A percentile compares a stretch with the other conserved stretches of the same genome.
phyloP scores from a whole-genome alignment of 2,797 vertebrate species.

The Margarornis squamiger region DNA sequence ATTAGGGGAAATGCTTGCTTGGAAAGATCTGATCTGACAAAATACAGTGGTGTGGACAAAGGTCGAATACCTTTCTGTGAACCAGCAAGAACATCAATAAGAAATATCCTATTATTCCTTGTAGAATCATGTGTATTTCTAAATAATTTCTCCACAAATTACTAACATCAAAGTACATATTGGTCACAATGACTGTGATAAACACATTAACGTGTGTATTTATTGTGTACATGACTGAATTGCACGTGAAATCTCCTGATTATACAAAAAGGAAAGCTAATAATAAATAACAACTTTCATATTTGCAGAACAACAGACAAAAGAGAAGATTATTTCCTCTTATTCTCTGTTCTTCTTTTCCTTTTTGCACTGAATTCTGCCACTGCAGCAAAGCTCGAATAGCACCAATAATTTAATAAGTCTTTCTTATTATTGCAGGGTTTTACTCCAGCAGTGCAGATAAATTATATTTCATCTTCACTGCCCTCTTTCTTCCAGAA shows the following conservation, averaged over 20 bases:
- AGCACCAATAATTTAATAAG: conserved; percentile 13
- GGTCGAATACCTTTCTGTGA: neutral
- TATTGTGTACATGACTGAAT: neutral
- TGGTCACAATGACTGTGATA: neutral
- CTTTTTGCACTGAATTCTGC: neutral
- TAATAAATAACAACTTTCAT: neutral
- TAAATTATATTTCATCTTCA: conserved; percentile 18
- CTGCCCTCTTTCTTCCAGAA: neutral
- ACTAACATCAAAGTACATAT: neutral
- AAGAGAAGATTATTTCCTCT: neutral
- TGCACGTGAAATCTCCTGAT: neutral
- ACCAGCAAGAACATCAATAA: neutral
- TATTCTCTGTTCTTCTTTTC: neutral
- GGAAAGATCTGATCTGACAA: neutral
- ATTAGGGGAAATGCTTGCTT: neutral
- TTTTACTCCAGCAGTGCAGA: conserved; percentile 22
- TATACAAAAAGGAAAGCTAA: neutral
- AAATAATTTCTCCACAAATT: neutral
- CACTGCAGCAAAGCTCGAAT: neutral
- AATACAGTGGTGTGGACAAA: neutral
- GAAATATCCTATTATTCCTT: neutral
- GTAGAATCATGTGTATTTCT: neutral
- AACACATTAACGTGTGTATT: neutral
- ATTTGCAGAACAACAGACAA: neutral
- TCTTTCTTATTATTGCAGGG: conserved; percentile 6